Evolutionary conservation across 2,113 vertebrate genomes (phyloP).

Genomic region (Felis chaus): DNA sequence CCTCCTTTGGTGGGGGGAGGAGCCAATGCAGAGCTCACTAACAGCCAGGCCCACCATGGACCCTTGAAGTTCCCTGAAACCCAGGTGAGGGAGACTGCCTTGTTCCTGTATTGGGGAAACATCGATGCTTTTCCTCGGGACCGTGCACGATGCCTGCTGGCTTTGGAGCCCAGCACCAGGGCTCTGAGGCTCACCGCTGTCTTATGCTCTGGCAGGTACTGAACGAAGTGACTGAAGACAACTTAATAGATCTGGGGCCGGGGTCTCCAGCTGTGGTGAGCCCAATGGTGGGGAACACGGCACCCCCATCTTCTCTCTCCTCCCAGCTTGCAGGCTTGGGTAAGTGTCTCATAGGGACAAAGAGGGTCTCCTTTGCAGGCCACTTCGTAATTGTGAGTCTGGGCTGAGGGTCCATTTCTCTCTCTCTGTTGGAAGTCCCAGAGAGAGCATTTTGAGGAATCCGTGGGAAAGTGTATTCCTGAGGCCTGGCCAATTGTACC

Average conservation of each 20-base stretch:
- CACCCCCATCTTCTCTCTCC: conserved; percentile 89
- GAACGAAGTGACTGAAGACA: conserved; percentile 96
- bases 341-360: conserved; percentile 76
- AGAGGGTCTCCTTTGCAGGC: background rate
- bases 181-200: background rate
- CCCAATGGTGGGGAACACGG: conserved; percentile 88
- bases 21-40: background rate
- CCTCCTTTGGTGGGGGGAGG: background rate
- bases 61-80: background rate
- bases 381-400: conserved; percentile 88
- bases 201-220: conserved; percentile 87
- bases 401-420: conserved; percentile 82
- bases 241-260: conserved; percentile 97
- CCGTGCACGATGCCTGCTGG: background rate
- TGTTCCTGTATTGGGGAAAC: background rate
- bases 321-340: conserved; percentile 95
- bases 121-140: background rate
- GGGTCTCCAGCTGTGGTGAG: conserved; percentile 98
- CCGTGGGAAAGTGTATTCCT: background rate
- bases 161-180: fast-evolving
- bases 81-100: no score
- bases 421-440: background rate
- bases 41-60: background rate
- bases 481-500: background rate
- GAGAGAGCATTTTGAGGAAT: background rate